These are phyloP conservation scores for Acropternis orthonyx DNA, from an alignment of 2,797 vertebrate genomes.

Conservation along the genomic window DNA sequence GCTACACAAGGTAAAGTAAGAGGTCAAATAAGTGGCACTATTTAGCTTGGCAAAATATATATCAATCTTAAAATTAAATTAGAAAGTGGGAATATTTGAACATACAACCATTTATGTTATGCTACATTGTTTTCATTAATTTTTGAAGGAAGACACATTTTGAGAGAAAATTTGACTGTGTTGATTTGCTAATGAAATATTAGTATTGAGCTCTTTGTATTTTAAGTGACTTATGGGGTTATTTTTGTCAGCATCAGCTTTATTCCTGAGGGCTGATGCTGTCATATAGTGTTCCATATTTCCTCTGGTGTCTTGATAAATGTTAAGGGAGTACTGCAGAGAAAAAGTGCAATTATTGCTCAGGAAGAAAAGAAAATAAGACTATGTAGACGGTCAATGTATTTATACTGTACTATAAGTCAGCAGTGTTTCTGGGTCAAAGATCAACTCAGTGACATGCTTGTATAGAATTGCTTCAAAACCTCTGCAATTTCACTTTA, in stretches of 20 bases:
- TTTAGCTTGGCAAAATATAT: background rate
- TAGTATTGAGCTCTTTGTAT: background rate
- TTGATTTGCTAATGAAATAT: constrained; percentile 11
- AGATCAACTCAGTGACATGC: background rate
- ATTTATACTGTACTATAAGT: background rate
- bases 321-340: background rate
- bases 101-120: background rate
- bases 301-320: background rate
- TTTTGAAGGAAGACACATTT: background rate
- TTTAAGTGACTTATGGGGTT: background rate
- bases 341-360: background rate
- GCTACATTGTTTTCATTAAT: background rate
- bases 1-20: background rate
- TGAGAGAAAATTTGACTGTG: background rate
- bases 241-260: background rate
- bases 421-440: background rate
- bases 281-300: background rate
- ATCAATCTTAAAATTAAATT: background rate
- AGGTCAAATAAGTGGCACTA: background rate
- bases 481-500: background rate
- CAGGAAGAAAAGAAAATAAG: background rate
- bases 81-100: background rate
- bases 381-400: background rate
- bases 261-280: background rate
- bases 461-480: background rate